These are phyloP conservation scores for Gasterosteus aculeatus DNA, from an alignment of 2,113 vertebrate species.

Conservation along the genomic window DNA sequence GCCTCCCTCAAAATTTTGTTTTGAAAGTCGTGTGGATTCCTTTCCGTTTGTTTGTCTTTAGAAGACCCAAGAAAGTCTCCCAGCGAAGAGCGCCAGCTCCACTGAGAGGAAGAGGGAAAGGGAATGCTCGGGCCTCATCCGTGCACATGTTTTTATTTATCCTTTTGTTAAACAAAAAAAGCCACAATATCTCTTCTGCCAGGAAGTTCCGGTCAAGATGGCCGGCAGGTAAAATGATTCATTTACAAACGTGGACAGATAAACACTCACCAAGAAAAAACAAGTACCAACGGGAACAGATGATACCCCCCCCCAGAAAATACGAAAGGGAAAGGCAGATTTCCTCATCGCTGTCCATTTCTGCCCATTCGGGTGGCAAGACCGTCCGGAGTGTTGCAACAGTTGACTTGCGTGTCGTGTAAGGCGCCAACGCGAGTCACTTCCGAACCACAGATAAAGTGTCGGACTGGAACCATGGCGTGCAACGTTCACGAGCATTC, in stretches of 20 bases:
- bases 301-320: background rate
- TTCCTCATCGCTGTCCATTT: background rate
- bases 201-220: background rate
- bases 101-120: conserved; percentile 18
- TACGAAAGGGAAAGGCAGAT: background rate
- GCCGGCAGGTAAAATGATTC: background rate
- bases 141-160: conserved; percentile 11
- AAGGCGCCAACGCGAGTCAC: conserved; percentile 32
- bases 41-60: conserved; percentile 77
- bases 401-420: conserved; percentile 3
- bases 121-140: background rate
- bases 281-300: background rate
- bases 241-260: background rate
- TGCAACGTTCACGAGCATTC: conserved; percentile 50
- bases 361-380: conserved; percentile 9
- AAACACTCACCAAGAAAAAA: background rate
- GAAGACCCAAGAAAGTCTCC: conserved; percentile 69
- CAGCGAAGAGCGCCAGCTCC: conserved; percentile 38
- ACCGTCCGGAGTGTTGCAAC: conserved; percentile 19
- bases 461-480: conserved; percentile 33
- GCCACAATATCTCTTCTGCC: background rate
- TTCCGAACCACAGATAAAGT: conserved; percentile 47
- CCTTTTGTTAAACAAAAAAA: background rate
- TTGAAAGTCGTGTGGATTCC: conserved; percentile 72
- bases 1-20: conserved; percentile 78